A percentile compares a stretch with the other conserved stretches of the same genome.
Evolutionary conservation across 2,888 invertebrate genomes (phyloP).

Genomic region (Auanema sp.): DNA sequence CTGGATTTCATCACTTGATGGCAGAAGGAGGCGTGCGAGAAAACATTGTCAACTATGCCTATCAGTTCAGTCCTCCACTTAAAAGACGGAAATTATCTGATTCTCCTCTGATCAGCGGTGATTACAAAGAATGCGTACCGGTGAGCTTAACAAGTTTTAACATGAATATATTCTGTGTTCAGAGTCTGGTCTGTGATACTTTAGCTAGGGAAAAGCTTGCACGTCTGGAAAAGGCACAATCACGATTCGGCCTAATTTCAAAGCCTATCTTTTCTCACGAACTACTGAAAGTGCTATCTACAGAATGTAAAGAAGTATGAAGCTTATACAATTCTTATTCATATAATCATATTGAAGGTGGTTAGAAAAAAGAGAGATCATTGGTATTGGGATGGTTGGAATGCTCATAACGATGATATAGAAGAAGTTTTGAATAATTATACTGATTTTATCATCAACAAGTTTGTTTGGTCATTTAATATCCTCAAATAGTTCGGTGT

Average conservation of each 20-base stretch:
- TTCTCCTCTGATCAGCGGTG: not conserved
- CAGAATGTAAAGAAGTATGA: constrained; percentile 13
- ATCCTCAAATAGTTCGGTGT: constrained; percentile 6
- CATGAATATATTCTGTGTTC: not conserved
- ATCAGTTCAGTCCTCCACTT: constrained; percentile 33
- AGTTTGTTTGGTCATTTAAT: not conserved
- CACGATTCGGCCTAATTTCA: constrained; percentile 22
- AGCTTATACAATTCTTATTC: not conserved
- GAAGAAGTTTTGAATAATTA: not conserved
- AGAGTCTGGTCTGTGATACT: not conserved
- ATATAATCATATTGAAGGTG: not conserved
- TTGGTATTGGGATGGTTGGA: constrained; percentile 2
- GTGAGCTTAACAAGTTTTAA: not conserved
- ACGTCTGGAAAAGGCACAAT: constrained; percentile 22
- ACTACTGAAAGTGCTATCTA: constrained; percentile 20
- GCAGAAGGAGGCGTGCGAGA: constrained; percentile 22
- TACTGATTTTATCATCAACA: not conserved
- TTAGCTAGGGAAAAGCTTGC: not conserved
- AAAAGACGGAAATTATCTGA: constrained; percentile 30
- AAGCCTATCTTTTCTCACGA: constrained; percentile 26
- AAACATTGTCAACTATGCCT: constrained; percentile 17
- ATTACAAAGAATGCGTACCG: constrained; percentile 30
- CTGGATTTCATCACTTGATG: constrained; percentile 37
- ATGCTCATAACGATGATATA: not conserved
- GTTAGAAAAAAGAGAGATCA: not conserved